Evolutionary conservation across 2,888 invertebrate genomes (phyloP).

Genomic region (Chrysolina oricalcia): DNA sequence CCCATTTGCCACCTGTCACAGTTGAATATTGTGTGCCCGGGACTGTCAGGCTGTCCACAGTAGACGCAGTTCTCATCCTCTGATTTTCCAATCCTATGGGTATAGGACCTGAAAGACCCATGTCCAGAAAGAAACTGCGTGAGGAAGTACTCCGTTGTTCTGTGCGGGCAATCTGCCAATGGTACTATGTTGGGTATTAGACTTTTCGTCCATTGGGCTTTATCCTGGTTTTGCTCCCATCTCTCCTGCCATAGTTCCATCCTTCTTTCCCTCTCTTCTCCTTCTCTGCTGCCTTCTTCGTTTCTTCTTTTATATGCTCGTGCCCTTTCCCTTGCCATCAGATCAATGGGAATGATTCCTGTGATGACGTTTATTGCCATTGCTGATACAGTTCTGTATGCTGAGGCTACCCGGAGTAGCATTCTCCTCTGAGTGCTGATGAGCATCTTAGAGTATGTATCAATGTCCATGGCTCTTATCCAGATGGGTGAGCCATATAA

Average conservation of each 20-base stretch:
- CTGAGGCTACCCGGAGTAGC: constrained; percentile 35
- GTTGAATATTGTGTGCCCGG: constrained; percentile 17
- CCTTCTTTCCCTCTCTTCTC: constrained; percentile 16
- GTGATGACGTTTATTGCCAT: constrained; percentile 38
- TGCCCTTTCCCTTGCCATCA: constrained; percentile 36
- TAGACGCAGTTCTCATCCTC: background rate
- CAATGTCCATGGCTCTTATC: constrained; percentile 26
- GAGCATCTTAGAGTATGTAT: constrained; percentile 35
- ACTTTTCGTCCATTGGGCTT: constrained; percentile 12
- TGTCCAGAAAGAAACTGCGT: constrained; percentile 35
- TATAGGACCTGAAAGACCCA: constrained; percentile 24
- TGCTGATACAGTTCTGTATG: constrained; percentile 42
- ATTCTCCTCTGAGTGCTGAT: constrained; percentile 34
- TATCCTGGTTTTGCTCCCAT: constrained; percentile 6
- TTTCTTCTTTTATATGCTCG: background rate
- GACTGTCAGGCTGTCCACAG: constrained; percentile 25
- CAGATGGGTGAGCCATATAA: constrained; percentile 42
- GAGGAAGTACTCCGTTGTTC: constrained; percentile 17
- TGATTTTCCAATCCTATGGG: constrained; percentile 20
- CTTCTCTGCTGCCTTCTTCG: background rate
- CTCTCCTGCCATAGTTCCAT: constrained; percentile 10
- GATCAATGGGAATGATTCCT: constrained; percentile 41
- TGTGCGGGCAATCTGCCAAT: background rate
- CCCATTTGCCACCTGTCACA: constrained; percentile 15
- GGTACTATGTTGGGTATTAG: constrained; percentile 12